Base-by-base conservation (phyloP, 2,888 invertebrate species). In the Drosophila planitibia region DNA sequence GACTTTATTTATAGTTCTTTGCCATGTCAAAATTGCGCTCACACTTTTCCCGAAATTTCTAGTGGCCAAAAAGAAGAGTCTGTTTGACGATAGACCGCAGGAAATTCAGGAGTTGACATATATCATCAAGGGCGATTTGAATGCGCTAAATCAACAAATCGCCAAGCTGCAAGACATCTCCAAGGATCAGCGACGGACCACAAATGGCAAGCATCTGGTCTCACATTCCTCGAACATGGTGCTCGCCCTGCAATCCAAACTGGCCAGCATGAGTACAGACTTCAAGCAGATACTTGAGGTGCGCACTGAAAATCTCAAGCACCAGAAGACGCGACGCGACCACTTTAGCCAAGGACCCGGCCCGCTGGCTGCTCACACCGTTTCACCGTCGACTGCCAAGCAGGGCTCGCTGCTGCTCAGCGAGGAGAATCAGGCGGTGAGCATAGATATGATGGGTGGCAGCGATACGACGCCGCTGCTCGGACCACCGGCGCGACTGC, bases 231-330 rank as follows among this genome's bases (percentile, higher is more conserved):
- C 97, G 55, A 98, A 97, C 92, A 98, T 99, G 76, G 98, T 99
- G 12, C 95, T 98, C 73, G 97, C 98, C 7, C 94, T 98, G 72
- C 98, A 98, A 94, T 98, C 99, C 2, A 97, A 98, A 93, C 94
- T 99, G 83, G 99, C 99, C 39, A 96, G 96, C 76, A 99, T 99
- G 97, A 99, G 99, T 55, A 98, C 97, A 79, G 98, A 99, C 91
- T 99, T 99, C 93, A 99, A 99, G 94, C 97, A 97, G 94, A 98
- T 99, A 55, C 95, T 99, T 67, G 99, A 99, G 95, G 97, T 99
- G 28, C 95, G 99, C 89, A 99, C 99, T 22, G 99, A 99, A 95
- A 99, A 99, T 94, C 94, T 99, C 92, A 98, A 98, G 93, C 97
- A 98, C 89, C 99, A 99, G 93, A 98, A 98, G 92, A 96, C 95